phyloP scores from a whole-genome alignment of 23 tunicate genomes.

The Aplidium turbinatum region DNA sequence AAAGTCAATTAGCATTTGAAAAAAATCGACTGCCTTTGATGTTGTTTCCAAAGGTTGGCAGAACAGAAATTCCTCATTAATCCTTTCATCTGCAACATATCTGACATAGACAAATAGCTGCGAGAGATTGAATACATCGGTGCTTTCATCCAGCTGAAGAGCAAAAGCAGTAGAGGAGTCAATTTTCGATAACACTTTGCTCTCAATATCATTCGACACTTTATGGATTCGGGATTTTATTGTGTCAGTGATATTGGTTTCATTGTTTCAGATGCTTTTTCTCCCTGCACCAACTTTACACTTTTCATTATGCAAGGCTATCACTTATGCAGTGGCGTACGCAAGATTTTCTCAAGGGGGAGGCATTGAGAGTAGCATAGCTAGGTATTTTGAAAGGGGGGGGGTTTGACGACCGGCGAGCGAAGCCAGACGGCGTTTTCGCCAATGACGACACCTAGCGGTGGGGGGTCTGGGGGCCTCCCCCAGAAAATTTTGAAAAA shows the following conservation, averaged over 20 bases:
- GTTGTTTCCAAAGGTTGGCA: constrained; percentile 33
- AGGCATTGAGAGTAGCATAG: too few relatives aligned
- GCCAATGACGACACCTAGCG: too few relatives aligned
- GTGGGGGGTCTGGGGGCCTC: too few relatives aligned
- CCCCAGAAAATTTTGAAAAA: too few relatives aligned
- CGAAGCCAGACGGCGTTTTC: too few relatives aligned
- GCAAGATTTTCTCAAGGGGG: too few relatives aligned
- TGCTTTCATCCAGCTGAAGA: constrained; percentile 41
- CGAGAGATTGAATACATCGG: constrained; percentile 43
- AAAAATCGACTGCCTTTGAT: too few relatives aligned
- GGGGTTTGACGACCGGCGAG: too few relatives aligned
- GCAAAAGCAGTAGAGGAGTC: constrained; percentile 25
- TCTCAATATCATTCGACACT: constrained; percentile 34
- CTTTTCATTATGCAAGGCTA: constrained; percentile 33
- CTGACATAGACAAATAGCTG: constrained; percentile 28
- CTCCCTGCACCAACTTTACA: constrained; percentile 47
- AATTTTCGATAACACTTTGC: constrained; percentile 7
- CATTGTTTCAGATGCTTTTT: constrained; percentile 33
- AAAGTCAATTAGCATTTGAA: too few relatives aligned
- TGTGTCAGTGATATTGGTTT: constrained; percentile 35
- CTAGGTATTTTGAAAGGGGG: too few relatives aligned
- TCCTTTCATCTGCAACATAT: constrained; percentile 8
- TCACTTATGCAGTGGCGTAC: too few relatives aligned
- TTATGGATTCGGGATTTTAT: constrained; percentile 28
- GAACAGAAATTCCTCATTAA: constrained; percentile 23